Base-by-base conservation (phyloP, 1,140 invertebrate genomes). In the Camponotus vicinus region DNA sequence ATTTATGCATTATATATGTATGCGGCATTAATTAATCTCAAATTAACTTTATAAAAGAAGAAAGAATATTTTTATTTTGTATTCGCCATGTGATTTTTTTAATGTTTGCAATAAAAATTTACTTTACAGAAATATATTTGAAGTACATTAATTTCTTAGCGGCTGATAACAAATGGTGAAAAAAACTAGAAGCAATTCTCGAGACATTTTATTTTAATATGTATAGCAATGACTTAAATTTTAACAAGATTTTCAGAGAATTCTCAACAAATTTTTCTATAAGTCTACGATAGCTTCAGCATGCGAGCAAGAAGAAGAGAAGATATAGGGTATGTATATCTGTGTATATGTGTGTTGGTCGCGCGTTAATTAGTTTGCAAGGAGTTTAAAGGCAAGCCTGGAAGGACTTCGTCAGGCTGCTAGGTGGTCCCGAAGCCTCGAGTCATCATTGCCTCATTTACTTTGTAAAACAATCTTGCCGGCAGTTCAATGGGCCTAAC, bases 381-480 rank as follows among this genome's bases (percentile, higher is more conserved):
- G 79, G 59, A 87, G 88, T 84, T 89, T 52, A n/a, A 73, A 89
- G 85, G 87, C 80, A 75, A 83, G 86, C 32, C 49, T 64, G 80
- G 70, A 76, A 89, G 73, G 82, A 86, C 75, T 86, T 79, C 55
- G 66, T 86, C 78, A 79, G 88, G 88, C 90, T 92, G 92, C 91
- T 91, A 92, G 93, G 93, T 94, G 94, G 94, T 94, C 93, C 88
- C 80, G 90, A 94, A 94, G 87, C 86, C 88, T 86, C 93, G 92
- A 95, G 94, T 95, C 94, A 95, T 94, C 93, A 93, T 95, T 93
- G 92, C 89, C 94, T 95, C 93, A 95, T 95, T 95, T 95, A 94
- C 92, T 93, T 92, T 88, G 92, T 92, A 94, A 94, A 94, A 94
- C 92, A 95, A 94, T 95, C 93, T 94, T 91, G 86, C 89, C 91